Evolutionary conservation across 2,888 invertebrate genomes (phyloP).

Genomic region (Hyles lineata): DNA sequence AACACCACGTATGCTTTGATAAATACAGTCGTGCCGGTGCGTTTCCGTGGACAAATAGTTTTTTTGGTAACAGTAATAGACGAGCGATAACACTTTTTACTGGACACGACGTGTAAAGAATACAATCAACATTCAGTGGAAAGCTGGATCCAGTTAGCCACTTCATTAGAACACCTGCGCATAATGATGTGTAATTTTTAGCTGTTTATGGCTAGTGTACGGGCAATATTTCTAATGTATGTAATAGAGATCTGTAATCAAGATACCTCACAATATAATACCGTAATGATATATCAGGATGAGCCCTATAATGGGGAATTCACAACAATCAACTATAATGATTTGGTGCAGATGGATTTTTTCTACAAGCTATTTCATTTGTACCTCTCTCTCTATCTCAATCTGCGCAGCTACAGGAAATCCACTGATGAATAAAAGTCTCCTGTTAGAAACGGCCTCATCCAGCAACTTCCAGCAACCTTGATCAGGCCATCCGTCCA

Average conservation of each 20-base stretch:
- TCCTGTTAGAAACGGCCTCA: too few relatives aligned
- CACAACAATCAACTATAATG: neutral
- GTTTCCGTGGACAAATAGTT: too few relatives aligned
- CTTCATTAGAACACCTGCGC: neutral
- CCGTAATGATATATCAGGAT: neutral
- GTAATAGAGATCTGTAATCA: neutral
- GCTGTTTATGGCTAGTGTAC: neutral
- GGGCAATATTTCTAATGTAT: neutral
- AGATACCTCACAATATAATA: neutral
- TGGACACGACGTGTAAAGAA: neutral
- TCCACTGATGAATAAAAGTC: too few relatives aligned
- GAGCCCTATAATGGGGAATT: neutral
- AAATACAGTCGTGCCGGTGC: too few relatives aligned
- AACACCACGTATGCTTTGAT: too few relatives aligned
- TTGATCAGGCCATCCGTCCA: too few relatives aligned
- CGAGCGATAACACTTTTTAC: neutral
- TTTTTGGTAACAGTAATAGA: too few relatives aligned
- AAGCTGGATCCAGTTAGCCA: neutral
- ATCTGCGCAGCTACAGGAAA: too few relatives aligned
- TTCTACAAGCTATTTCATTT: too few relatives aligned
- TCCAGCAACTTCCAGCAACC: too few relatives aligned
- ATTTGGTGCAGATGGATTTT: too few relatives aligned
- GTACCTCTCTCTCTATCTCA: too few relatives aligned
- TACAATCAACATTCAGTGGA: neutral
- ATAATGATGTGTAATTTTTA: neutral